Conservation (phyloP, 2,797 vertebrate species). For the Acestrorhynchus altus region DNA sequence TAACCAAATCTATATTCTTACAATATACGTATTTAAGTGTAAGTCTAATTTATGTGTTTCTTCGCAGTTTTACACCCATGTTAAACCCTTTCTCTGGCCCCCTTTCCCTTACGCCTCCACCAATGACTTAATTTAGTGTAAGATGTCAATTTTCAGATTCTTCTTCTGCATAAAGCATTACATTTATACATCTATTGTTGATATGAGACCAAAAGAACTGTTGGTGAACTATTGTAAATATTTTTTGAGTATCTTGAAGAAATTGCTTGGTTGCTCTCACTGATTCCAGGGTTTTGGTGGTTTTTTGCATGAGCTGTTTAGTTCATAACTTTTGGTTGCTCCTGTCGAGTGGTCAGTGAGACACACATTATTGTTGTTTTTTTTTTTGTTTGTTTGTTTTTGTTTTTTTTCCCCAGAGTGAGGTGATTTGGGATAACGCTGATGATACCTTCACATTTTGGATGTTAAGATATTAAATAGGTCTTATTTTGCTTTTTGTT, state of each 20-base stretch:
- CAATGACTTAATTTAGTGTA: conserved; percentile 38
- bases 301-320: conserved; percentile 41
- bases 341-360: background rate
- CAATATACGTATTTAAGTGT: conserved; percentile 59
- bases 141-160: conserved; percentile 24
- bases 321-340: conserved; percentile 23
- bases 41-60: conserved; percentile 61
- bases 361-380: conserved; percentile 20
- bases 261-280: conserved; percentile 37
- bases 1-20: conserved; percentile 65
- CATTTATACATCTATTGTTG: conserved; percentile 46
- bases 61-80: conserved; percentile 23
- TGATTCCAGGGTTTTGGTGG: conserved; percentile 45
- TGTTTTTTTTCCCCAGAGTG: conserved; percentile 28
- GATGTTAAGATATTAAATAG: conserved; percentile 20
- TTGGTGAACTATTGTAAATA: conserved; percentile 53
- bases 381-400: background rate
- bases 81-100: background rate
- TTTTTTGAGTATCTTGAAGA: conserved; percentile 39
- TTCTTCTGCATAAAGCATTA: conserved; percentile 27
- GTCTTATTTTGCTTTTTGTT: conserved; percentile 31
- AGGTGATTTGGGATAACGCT: conserved; percentile 34
- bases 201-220: conserved; percentile 55
- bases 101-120: conserved; percentile 13
- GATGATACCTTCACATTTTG: conserved; percentile 28